A percentile compares a stretch with the other conserved stretches of the same genome.
phyloP scores from a whole-genome alignment of 1,140 invertebrate species.

The Pemphigus obesinymphae region DNA sequence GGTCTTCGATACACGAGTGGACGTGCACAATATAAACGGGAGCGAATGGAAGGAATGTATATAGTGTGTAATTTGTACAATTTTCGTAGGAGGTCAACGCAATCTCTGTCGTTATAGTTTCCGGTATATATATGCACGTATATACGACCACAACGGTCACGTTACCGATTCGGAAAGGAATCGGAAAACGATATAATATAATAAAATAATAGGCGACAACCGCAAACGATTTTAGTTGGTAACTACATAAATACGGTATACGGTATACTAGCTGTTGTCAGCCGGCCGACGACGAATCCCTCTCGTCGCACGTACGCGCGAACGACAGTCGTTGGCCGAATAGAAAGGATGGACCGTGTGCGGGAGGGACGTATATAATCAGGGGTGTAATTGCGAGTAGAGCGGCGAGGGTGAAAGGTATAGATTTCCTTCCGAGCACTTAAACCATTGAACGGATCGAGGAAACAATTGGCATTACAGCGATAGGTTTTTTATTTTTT shows the following conservation, averaged over 20 bases:
- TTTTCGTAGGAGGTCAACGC: slow-evolving; percentile 7
- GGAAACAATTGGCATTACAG: too few relatives aligned
- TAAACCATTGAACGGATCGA: too few relatives aligned
- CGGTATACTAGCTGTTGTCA: background rate
- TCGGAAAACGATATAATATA: background rate
- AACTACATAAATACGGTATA: too few relatives aligned
- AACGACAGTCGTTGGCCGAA: background rate
- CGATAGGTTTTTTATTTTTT: too few relatives aligned
- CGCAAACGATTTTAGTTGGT: background rate
- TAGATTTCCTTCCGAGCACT: too few relatives aligned
- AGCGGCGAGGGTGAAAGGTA: too few relatives aligned
- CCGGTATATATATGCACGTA: background rate
- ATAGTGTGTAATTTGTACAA: background rate
- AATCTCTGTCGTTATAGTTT: background rate
- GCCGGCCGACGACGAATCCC: background rate
- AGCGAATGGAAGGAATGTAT: too few relatives aligned
- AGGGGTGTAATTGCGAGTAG: too few relatives aligned
- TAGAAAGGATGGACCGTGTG: too few relatives aligned
- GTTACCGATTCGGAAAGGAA: background rate
- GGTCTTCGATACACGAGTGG: background rate
- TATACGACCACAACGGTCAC: background rate
- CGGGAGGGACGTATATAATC: too few relatives aligned
- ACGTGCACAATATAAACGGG: background rate
- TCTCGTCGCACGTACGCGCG: background rate
- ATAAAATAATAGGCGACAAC: background rate